These are phyloP conservation scores for Heteractis magnifica DNA, from an alignment of 92 coral and sea anemone species.

Conservation along the genomic window DNA sequence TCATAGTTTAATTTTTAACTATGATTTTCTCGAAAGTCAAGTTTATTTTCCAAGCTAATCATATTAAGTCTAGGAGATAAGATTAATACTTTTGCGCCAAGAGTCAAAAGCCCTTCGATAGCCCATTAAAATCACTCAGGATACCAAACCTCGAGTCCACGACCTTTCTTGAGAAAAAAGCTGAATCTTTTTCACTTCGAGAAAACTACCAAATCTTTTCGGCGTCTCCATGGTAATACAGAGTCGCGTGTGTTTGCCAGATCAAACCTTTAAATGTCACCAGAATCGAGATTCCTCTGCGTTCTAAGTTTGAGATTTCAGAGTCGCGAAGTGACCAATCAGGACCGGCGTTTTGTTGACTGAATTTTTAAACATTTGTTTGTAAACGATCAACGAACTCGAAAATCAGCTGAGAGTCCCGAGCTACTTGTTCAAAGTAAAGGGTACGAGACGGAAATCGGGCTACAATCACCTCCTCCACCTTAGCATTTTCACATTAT, in stretches of 20 bases:
- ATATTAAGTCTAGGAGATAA: no score
- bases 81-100: no score
- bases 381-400: slow-evolving; percentile 30
- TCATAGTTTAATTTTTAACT: no score
- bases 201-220: background rate
- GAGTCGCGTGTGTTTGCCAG: slow-evolving; percentile 3
- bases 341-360: slow-evolving; percentile 17
- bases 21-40: no score
- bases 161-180: background rate
- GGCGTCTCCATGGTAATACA: background rate
- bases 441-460: background rate
- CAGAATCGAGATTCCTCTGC: background rate
- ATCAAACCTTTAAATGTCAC: background rate
- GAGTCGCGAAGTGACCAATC: slow-evolving; percentile 16
- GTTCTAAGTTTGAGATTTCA: background rate
- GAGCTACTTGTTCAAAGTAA: background rate
- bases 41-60: no score
- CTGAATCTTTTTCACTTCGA: background rate
- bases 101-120: no score
- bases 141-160: background rate
- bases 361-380: slow-evolving; percentile 8
- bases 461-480: no score
- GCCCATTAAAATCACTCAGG: background rate
- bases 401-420: slow-evolving; percentile 21
- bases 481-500: no score